Evolutionary conservation across 2,113 vertebrate species (phyloP).

Genomic region (Cavia porcellus): DNA sequence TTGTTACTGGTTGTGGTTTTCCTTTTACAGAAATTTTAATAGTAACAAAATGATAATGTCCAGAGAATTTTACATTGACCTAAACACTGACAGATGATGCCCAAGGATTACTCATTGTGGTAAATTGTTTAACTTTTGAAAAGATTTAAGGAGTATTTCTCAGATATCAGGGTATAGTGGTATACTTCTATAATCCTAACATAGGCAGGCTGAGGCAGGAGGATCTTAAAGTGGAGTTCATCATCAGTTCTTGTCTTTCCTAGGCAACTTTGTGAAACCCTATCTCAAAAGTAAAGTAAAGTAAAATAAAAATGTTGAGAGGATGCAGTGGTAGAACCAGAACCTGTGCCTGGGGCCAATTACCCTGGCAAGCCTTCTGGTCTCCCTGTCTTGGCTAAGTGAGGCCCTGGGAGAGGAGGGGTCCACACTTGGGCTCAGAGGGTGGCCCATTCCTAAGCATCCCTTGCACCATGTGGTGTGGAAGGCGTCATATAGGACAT

Average conservation of each 20-base stretch:
- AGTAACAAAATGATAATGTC: neutral
- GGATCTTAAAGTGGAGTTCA: neutral
- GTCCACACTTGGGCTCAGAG: fast-evolving
- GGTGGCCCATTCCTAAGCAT: neutral
- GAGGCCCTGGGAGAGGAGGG: neutral
- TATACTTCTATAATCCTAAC: neutral
- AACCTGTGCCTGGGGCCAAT: no score
- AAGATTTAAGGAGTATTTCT: neutral
- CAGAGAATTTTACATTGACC: neutral
- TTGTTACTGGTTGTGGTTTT: neutral
- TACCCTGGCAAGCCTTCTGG: neutral
- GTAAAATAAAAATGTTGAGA: neutral
- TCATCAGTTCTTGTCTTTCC: neutral
- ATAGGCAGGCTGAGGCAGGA: neutral
- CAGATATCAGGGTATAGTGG: neutral
- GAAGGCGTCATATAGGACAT: neutral
- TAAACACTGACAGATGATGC: neutral
- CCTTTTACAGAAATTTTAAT: conserved; percentile 19
- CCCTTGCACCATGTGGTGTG: neutral
- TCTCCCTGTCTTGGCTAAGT: neutral
- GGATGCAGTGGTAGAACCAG: neutral
- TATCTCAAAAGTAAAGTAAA: neutral
- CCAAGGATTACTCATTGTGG: neutral
- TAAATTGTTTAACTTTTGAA: neutral
- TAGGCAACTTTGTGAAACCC: neutral